Conservation (phyloP, 2,113 vertebrate species). For the Tapirus terrestris region DNA sequence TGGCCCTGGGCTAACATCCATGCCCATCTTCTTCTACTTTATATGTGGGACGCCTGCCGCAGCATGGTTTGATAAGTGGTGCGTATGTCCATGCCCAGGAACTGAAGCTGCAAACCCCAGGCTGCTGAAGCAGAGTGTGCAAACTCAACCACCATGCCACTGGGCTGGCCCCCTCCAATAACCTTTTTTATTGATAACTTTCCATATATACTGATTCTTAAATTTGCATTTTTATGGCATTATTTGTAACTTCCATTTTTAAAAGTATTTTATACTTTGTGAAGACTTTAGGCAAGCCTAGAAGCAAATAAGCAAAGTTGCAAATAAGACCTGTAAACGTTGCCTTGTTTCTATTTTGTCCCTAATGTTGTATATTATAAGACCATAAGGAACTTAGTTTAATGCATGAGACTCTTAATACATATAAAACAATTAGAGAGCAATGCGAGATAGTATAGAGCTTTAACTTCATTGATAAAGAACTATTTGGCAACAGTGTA, state of each 20-base stretch:
- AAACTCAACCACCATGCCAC: too few species aligned
- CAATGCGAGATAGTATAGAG: neutral
- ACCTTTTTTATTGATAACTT: conserved; percentile 28
- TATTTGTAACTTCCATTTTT: neutral
- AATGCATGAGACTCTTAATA: neutral
- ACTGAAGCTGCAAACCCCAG: too few species aligned
- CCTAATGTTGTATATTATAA: neutral
- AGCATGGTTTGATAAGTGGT: too few species aligned
- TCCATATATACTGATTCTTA: neutral
- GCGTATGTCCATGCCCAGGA: too few species aligned
- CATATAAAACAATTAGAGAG: neutral
- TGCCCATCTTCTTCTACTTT: too few species aligned
- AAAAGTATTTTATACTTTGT: conserved; percentile 28
- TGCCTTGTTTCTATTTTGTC: neutral
- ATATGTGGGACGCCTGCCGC: too few species aligned
- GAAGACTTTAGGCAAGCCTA: neutral
- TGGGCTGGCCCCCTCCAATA: neutral
- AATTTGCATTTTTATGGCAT: conserved; percentile 22
- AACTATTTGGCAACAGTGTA: neutral
- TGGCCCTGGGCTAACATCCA: too few species aligned
- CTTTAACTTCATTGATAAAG: conserved; percentile 25
- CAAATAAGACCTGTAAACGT: neutral
- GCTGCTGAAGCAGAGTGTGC: too few species aligned
- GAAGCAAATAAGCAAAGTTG: neutral
- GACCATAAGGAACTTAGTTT: neutral